Conservation (phyloP, 2,888 invertebrate species). For the Stomorhina lunata region DNA sequence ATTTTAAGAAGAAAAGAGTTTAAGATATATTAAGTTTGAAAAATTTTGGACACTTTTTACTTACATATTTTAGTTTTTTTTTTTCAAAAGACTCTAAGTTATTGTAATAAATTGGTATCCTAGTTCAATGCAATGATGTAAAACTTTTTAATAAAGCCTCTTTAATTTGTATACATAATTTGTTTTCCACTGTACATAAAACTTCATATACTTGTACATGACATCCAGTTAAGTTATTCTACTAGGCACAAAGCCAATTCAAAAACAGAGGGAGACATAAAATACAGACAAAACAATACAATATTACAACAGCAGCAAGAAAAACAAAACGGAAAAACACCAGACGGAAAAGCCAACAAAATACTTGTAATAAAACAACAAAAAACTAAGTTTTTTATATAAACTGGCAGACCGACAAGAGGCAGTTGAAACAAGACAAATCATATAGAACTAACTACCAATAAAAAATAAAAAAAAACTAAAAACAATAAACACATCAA, state of each 20-base stretch:
- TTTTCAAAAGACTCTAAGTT: too few species aligned
- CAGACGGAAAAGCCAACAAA: slow-evolving; percentile 7
- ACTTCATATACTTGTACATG: too few species aligned
- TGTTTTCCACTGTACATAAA: neutral
- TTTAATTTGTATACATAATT: neutral
- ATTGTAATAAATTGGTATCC: too few species aligned
- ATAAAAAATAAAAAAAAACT: too few species aligned
- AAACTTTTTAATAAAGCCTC: too few species aligned
- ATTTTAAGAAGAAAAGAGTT: too few species aligned
- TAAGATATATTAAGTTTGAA: too few species aligned
- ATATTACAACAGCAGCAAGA: neutral
- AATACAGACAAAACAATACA: neutral
- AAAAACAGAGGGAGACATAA: neutral
- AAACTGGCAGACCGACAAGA: neutral
- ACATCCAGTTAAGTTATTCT: slow-evolving; percentile 19
- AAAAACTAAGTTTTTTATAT: neutral
- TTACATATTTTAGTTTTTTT: neutral
- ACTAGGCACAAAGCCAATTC: slow-evolving; percentile 30
- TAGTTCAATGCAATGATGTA: too few species aligned
- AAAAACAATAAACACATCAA: neutral
- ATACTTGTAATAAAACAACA: neutral
- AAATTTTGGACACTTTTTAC: too few species aligned
- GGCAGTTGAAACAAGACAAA: slow-evolving; percentile 2
- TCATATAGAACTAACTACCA: slow-evolving; percentile 10
- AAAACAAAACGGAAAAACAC: neutral